A percentile compares a stretch with the other conserved stretches of the same genome.
Evolutionary conservation across 1,140 invertebrate genomes (phyloP).

Genomic region (Drosophila repleta): DNA sequence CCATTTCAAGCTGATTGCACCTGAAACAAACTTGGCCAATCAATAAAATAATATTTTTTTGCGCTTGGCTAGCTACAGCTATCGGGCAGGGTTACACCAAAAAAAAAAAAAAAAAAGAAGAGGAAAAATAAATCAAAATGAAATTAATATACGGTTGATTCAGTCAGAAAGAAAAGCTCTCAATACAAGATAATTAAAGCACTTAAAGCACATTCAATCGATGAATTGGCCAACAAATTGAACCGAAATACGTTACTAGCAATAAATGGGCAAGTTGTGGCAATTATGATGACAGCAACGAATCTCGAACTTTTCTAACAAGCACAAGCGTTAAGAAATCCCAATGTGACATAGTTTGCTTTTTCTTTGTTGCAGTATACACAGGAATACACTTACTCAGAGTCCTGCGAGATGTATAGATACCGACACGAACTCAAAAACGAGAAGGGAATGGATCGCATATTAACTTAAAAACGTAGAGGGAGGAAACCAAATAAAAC

Average conservation of each 20-base stretch:
- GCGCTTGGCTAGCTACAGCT: slow-evolving; percentile 16
- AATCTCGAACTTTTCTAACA: not conserved
- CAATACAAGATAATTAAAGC: not conserved
- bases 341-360: too few relatives aligned
- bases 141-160: not conserved
- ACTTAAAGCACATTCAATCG: not conserved
- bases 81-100: not conserved
- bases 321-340: not conserved
- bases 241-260: not conserved
- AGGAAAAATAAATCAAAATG: not conserved
- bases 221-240: not conserved
- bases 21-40: slow-evolving; percentile 17
- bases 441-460: too few relatives aligned
- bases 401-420: too few relatives aligned
- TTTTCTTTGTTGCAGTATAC: too few relatives aligned
- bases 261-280: slow-evolving; percentile 2
- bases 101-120: not conserved
- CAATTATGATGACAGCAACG: slow-evolving; percentile 1
- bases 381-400: too few relatives aligned
- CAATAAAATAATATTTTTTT: slow-evolving; percentile 22
- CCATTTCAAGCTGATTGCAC: slow-evolving; percentile 7
- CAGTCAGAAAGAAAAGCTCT: not conserved
- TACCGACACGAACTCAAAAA: too few relatives aligned
- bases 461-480: too few relatives aligned
- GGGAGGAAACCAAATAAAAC: too few relatives aligned